Conservation (phyloP, 2,797 vertebrate species). For the Xerus rutilus region DNA sequence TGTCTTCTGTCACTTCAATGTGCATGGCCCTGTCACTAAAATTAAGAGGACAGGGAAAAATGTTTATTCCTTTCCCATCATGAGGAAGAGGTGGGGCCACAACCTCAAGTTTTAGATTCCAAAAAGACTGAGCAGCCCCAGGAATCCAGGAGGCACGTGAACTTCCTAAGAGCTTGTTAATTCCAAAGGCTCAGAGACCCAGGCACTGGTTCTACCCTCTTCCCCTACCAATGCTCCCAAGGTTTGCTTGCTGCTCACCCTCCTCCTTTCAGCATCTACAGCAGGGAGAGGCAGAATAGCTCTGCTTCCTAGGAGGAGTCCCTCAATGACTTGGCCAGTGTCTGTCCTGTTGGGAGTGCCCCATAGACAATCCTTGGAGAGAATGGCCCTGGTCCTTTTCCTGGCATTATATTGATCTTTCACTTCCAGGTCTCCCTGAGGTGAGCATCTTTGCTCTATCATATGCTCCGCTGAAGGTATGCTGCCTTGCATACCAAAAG, state of each 20-base stretch:
- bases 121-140: not conserved
- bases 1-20: not conserved
- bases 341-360: not conserved
- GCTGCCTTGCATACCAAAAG: not conserved
- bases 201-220: fast-evolving
- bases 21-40: too few relatives aligned
- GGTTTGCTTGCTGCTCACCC: fast-evolving
- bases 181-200: not conserved
- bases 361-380: not conserved
- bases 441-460: not conserved
- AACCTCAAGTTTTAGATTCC: not conserved
- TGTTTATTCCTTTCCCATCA: not conserved
- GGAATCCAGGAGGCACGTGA: too few relatives aligned
- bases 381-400: too few relatives aligned
- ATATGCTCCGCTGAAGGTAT: fast-evolving
- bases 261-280: fast-evolving
- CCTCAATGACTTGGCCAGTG: not conserved
- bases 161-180: not conserved
- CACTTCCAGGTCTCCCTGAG: not conserved
- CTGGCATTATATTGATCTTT: fast-evolving
- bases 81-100: not conserved
- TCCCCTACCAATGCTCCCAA: fast-evolving
- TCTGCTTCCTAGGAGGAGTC: not conserved
- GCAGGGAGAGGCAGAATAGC: not conserved
- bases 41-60: not conserved